phyloP scores from a whole-genome alignment of 2,888 invertebrate genomes.

The Margaritifera margaritifera region DNA sequence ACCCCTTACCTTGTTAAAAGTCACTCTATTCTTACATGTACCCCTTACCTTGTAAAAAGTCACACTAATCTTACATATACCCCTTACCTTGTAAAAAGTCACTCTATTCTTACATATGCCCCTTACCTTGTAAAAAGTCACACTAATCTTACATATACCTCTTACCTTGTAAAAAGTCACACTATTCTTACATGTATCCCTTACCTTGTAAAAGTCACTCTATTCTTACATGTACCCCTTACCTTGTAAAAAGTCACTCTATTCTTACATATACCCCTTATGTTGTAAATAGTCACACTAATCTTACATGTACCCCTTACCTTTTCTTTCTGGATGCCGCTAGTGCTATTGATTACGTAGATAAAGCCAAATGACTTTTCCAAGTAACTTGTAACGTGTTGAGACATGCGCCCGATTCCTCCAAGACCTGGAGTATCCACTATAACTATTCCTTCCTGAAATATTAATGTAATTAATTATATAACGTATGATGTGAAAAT shows the following conservation, averaged over 20 bases:
- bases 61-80: too few species aligned
- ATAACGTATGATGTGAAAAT: too few species aligned
- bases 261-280: slow-evolving; percentile 15
- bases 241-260: slow-evolving; percentile 44
- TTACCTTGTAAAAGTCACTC: slow-evolving; percentile 45
- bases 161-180: slow-evolving; percentile 49
- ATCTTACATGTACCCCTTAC: slow-evolving; percentile 26
- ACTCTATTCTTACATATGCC: too few species aligned
- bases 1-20: slow-evolving; percentile 49
- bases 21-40: too few species aligned
- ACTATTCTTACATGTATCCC: not conserved
- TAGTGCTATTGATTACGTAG: slow-evolving; percentile 60
- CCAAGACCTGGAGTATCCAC: slow-evolving; percentile 67
- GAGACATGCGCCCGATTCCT: slow-evolving; percentile 49
- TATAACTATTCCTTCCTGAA: slow-evolving; percentile 61
- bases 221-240: slow-evolving; percentile 1
- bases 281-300: too few species aligned
- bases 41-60: slow-evolving; percentile 49
- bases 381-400: slow-evolving; percentile 54
- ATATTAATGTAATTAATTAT: not conserved
- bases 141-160: too few species aligned
- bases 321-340: slow-evolving; percentile 61
- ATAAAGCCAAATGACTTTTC: slow-evolving; percentile 62
- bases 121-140: slow-evolving; percentile 49
- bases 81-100: slow-evolving; percentile 49